A percentile compares a stretch with the other conserved stretches of the same genome.
phyloP scores from a whole-genome alignment of 2,113 vertebrate genomes.

The Hipposideros armiger region DNA sequence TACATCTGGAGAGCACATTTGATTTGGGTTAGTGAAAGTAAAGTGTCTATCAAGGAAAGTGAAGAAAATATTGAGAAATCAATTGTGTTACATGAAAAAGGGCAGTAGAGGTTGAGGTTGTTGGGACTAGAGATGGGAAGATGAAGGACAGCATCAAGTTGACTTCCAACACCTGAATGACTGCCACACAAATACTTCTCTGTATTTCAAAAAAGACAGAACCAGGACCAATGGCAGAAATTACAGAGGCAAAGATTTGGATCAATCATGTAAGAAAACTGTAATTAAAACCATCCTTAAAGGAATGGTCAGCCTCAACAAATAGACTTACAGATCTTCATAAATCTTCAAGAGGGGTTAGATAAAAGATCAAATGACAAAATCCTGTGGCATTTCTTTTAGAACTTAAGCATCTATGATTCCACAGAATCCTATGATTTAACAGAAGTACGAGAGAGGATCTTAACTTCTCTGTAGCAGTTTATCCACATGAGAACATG shows the following conservation, averaged over 20 bases:
- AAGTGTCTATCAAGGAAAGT: neutral
- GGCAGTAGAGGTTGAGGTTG: neutral
- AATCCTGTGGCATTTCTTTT: neutral
- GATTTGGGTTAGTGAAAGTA: neutral
- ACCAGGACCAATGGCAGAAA: neutral
- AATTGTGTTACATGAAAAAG: neutral
- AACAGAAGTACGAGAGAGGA: neutral
- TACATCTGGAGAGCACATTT: neutral
- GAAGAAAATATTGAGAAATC: neutral
- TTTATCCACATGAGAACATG: neutral
- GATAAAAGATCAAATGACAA: neutral
- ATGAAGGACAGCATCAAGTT: neutral
- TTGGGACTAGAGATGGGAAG: neutral
- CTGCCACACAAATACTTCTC: neutral
- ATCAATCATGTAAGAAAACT: neutral
- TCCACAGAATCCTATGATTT: neutral
- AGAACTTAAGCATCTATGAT: neutral
- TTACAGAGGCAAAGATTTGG: neutral
- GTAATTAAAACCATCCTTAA: neutral
- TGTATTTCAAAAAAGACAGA: neutral
- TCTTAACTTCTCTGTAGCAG: neutral
- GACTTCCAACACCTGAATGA: neutral
- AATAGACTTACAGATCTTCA: neutral
- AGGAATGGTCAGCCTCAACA: neutral
- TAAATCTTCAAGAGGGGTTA: conserved; percentile 20